Base-by-base conservation (phyloP, 2,113 vertebrate genomes). In the Tinamus guttatus region DNA sequence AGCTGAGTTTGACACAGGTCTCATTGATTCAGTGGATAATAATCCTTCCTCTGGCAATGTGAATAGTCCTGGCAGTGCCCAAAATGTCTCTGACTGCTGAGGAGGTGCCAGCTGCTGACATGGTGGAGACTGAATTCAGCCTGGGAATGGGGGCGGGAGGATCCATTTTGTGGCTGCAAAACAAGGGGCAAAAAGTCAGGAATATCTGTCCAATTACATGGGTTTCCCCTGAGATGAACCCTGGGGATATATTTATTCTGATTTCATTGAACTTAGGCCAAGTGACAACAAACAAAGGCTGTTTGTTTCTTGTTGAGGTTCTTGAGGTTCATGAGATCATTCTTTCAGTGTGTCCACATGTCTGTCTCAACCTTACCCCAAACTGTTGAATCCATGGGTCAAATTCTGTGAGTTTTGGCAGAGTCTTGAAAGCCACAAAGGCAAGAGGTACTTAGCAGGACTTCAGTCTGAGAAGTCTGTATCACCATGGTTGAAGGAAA, bases 41-140 rank as follows among this genome's bases (percentile, higher is more conserved):
- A 93, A 93, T 91, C 90, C 86, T 89, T 93, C 70, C 67, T 91
- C 45, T 93, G 93, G 94, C 84, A 89, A 74, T 5, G 49, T 0
- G 15, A 92, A 76, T 68, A 81, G 49, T 73, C 83, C 87, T 94
- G 96, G 93, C 86, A 95, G 67, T 59, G 80, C 83, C 82, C 80
- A 92, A 76, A 90, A 77, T 77, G 81, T 68, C 77, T 93, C 93
- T 83, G 85, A 90, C 77, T 34, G 58, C 52, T 4, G 62, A 91
- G 91, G 95, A 85, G 88, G 80, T 84, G 92, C 88, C 94, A 95
- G 88, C 78, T 96, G 90, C 92, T 85, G 92, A 87, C 70, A 7
- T 34, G 62, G 81, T 89, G 67, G 81, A 92, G 86, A 89, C 20
- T 60, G 83, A 92, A 87, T 80, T 93, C 70, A 87, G 78, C 58